Conservation (phyloP, 2,888 invertebrate species). For the Polyploca ridens region DNA sequence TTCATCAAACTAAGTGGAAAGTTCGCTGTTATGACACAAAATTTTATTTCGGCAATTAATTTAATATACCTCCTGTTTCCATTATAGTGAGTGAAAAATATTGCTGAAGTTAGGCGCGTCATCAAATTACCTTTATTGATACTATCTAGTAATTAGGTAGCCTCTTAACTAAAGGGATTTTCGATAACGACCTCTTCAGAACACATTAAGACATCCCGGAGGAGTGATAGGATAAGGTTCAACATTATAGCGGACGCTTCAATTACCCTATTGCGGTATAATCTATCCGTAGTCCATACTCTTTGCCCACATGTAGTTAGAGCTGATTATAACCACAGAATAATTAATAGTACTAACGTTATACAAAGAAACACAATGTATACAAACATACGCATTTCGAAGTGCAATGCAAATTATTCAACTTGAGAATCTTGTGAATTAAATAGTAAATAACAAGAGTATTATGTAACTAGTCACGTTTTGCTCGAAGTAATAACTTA, state of each 20-base stretch:
- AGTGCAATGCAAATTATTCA: neutral
- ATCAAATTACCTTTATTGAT: constrained; percentile 1
- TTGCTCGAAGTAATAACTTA: neutral
- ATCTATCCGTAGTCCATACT: constrained; percentile 11
- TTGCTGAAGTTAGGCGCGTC: neutral
- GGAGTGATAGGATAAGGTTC: constrained; percentile 28
- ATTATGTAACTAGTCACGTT: neutral
- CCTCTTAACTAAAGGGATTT: constrained; percentile 3
- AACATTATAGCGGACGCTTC: constrained; percentile 30
- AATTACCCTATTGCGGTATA: constrained; percentile 33
- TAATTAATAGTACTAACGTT: too few relatives aligned
- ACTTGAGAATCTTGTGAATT: neutral
- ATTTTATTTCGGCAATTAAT: neutral
- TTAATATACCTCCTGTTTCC: neutral
- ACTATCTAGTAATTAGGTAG: neutral
- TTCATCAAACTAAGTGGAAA: neutral
- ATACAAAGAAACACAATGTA: neutral
- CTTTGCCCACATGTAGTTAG: constrained; percentile 16
- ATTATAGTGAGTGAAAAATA: neutral
- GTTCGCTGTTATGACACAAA: neutral
- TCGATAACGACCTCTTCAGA: constrained; percentile 8
- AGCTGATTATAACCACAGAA: too few relatives aligned
- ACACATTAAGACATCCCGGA: constrained; percentile 19
- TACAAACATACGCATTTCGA: neutral
- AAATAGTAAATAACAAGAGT: neutral